Evolutionary conservation across 2,888 invertebrate species (phyloP), one percentile per base, ranked within the genome.

Genomic region (Stenotaenia linearis): DNA sequence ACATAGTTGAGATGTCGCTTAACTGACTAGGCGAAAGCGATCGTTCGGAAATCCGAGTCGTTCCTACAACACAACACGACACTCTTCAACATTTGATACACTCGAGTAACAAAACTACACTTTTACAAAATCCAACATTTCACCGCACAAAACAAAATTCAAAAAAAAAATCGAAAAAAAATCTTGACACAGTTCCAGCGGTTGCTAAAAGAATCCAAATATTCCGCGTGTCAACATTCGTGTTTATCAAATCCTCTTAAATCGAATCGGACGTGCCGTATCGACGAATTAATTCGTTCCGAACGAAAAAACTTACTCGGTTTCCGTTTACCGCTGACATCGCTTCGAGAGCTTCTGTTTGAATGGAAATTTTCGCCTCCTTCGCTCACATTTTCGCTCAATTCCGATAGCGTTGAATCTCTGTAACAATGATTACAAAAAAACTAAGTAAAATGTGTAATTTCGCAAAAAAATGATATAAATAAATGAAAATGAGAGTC

Each of bases 11-110:
- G 30, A 25, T 37, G 32, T 75, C 77, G 37, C 79, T 79, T 28
- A 77, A 21, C 50, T 77, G 77, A 69, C 79, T 79, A 21, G 79
- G 79, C n/a, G 79, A 79, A 10, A 37, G 30, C 35, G 79, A 15
- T 28, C 78, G 25, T 25, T 78, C 78, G 10, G 56, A 45, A 56
- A 56, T 56, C 18, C 56, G 56, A 56, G 56, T 0, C 2, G 18
- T 21, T 56, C 56, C 56, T 56, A 56, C 0, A 23, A 23, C 15
- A 56, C 56, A 56, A 56, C 18, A 56, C 18, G 18, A 56, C 56
- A 56, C 45, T 7, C 15, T 18, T 40, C 10, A 40, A 40, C n/a
- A n/a, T n/a, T n/a, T n/a, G n/a, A n/a, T n/a, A n/a, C n/a, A n/a
- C n/a, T n/a, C n/a, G n/a, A n/a, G n/a, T n/a, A n/a, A n/a, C n/a